Evolutionary conservation across 2,888 invertebrate genomes (phyloP), one percentile per base, ranked within the genome.

Genomic region (Argyresthia goedartella): DNA sequence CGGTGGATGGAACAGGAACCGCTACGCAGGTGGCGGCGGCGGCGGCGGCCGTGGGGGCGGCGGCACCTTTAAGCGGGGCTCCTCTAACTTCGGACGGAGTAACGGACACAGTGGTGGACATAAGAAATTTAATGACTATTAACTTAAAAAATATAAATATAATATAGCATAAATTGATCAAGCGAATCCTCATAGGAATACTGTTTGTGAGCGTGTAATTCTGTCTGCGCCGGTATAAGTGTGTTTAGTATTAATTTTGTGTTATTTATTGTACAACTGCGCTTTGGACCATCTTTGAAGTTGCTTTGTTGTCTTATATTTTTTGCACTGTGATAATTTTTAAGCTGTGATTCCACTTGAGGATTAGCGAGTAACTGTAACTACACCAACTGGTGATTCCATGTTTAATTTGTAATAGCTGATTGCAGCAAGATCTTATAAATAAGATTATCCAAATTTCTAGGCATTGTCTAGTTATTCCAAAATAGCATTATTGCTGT

Each of bases 1-100:
- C 53, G 88, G 89, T 34, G 87, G 90, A 60, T 87, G 88, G 87
- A 88, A 88, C 61, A 81, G 88, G 52, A 87, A 74, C 62, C 73
- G 89, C 41, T 88, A 80, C 54, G 85, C 79, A 8, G 70, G 71
- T 39, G 80, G 85, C 11, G 73, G 73, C 39, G 76, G 73, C n/a
- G 72, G 85, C 39, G 80, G 88, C 53, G 84, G 86, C 1, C 85
- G 36, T 10, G 52, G 52, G 9, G n/a, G n/a, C n/a, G n/a, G n/a
- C 13, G 51, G 87, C 14, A 81, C 88, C 16, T 87, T 87, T 68
- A 85, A 81, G 59, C 76, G 87, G 39, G 86, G 88, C 50, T 69
- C 75, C 55, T n/a, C n/a, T n/a, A 84, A 73, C 61, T 82, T 84
- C 55, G 84, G 88, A 50, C 75, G 81, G 57, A 74, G 78, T 50